Conservation (phyloP, 1,140 invertebrate genomes). For the Riptortus pedestris region DNA sequence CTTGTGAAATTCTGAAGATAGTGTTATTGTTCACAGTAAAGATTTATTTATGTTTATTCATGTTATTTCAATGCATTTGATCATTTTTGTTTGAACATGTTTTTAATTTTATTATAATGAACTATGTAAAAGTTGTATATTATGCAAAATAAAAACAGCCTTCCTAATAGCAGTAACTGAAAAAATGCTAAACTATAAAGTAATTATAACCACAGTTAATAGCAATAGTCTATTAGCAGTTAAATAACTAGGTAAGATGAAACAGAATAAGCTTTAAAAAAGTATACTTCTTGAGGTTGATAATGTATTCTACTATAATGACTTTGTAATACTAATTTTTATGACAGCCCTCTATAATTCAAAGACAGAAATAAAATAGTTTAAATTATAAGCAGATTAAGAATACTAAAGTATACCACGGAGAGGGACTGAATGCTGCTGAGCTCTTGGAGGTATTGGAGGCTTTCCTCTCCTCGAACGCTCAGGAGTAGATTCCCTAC, state of each 20-base stretch:
- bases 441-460: conserved; percentile 29
- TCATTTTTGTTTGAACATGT: too few relatives aligned
- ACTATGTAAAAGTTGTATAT: too few relatives aligned
- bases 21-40: neutral
- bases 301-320: neutral
- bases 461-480: conserved; percentile 36
- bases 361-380: neutral
- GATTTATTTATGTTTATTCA: neutral
- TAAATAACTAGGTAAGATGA: neutral
- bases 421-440: conserved; percentile 31
- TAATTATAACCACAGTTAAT: too few relatives aligned
- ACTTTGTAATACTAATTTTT: neutral
- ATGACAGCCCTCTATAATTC: neutral
- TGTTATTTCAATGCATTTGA: neutral
- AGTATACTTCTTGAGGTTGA: neutral
- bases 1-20: neutral
- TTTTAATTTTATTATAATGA: too few relatives aligned
- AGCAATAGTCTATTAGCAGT: too few relatives aligned
- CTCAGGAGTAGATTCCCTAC: conserved; percentile 42
- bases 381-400: neutral
- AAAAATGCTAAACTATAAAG: too few relatives aligned
- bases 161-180: too few relatives aligned
- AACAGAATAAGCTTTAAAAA: neutral
- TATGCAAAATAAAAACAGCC: too few relatives aligned
- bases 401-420: conserved; percentile 16